Conservation (phyloP, 2,113 vertebrate genomes). For the Spheniscus mendiculus region DNA sequence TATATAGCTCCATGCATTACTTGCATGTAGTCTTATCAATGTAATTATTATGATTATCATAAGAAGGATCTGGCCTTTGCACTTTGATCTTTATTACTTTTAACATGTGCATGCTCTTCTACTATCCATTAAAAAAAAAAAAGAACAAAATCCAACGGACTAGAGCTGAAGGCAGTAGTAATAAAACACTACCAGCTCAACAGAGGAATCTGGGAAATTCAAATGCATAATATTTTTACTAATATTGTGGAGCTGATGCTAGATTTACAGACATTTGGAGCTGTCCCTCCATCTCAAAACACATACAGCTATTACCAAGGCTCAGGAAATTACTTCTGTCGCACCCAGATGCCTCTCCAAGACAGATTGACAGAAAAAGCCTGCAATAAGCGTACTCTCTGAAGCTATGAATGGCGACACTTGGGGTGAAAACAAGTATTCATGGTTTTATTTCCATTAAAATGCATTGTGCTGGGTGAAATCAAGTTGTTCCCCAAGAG, state of each 20-base stretch:
- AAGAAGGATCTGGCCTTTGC: constrained; percentile 50
- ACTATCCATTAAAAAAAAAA: not conserved
- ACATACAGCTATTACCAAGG: not conserved
- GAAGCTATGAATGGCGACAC: not conserved
- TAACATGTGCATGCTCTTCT: constrained; percentile 8
- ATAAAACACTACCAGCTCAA: not conserved
- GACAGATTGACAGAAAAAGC: not conserved
- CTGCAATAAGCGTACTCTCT: not conserved
- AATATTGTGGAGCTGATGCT: not conserved
- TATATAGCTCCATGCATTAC: constrained; percentile 2
- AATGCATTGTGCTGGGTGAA: not conserved
- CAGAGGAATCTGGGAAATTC: not conserved
- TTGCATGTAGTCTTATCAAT: not conserved
- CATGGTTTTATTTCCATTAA: not conserved
- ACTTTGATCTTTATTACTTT: constrained; percentile 29
- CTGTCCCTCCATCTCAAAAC: not conserved
- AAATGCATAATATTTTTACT: not conserved
- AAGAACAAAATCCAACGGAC: not conserved
- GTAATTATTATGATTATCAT: not conserved
- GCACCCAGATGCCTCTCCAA: not conserved
- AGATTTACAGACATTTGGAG: not conserved
- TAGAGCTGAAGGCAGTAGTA: not conserved
- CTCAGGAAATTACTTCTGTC: not conserved
- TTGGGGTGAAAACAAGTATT: not conserved
- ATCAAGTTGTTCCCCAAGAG: not conserved